Percentiles rank a stretch among this genome's conserved stretches.
These are phyloP conservation scores for Tupaia tana DNA, from an alignment of 2,113 vertebrate genomes.

Conservation along the genomic window DNA sequence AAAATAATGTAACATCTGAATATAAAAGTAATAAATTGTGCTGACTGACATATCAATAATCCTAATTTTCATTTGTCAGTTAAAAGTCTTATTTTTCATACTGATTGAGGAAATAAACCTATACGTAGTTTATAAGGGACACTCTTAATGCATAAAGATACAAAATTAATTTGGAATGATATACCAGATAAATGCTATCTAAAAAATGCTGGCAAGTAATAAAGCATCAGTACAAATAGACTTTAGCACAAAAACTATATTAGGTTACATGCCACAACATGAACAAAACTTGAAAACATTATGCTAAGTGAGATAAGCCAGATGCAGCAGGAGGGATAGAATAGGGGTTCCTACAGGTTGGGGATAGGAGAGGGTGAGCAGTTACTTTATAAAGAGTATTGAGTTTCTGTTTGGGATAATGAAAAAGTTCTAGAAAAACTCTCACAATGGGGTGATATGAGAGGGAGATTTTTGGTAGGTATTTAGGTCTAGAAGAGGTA, in stretches of 20 bases:
- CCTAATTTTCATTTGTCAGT: not conserved
- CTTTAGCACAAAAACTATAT: not conserved
- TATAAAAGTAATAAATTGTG: not conserved
- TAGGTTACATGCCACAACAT: not conserved
- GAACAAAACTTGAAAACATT: not conserved
- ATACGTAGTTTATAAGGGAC: not conserved
- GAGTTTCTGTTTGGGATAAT: not conserved
- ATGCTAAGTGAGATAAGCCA: not conserved
- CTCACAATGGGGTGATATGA: not conserved
- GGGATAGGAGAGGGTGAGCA: not conserved
- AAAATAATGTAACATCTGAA: not conserved
- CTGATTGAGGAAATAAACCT: conserved; percentile 1
- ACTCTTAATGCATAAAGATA: not conserved
- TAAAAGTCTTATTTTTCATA: not conserved
- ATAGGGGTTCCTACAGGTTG: not conserved
- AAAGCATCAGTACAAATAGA: not conserved
- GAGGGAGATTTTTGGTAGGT: not conserved
- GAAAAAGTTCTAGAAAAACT: not conserved
- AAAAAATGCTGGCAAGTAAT: not conserved
- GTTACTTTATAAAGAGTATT: not conserved
- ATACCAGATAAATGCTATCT: not conserved
- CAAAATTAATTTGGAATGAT: not conserved
- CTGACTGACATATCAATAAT: not conserved
- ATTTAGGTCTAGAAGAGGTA: not conserved
- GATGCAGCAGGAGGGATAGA: not conserved